Conservation (phyloP, 2,888 invertebrate genomes). For the Trissoscelio sp. region DNA sequence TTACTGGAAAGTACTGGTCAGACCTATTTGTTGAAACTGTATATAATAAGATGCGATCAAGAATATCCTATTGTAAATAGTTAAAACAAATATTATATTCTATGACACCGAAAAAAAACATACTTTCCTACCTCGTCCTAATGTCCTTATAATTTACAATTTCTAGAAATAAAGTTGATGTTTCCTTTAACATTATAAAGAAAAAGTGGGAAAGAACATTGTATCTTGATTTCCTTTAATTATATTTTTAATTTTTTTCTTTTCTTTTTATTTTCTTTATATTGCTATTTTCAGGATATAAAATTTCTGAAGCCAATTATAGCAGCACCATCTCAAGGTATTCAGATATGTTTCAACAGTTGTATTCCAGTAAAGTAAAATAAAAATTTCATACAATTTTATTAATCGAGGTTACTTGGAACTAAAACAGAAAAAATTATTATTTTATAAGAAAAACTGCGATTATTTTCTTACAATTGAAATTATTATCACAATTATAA, state of each 20-base stretch:
- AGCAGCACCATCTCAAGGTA: conserved; percentile 38
- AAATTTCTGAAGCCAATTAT: conserved; percentile 16
- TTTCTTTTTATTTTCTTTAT: not conserved
- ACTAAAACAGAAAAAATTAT: conserved; percentile 34
- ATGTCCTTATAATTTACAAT: conserved; percentile 40
- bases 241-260: not conserved
- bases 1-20: too few relatives aligned
- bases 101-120: conserved; percentile 14
- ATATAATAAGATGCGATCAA: not conserved
- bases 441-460: conserved; percentile 17
- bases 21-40: too few relatives aligned
- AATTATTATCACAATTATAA: conserved; percentile 3
- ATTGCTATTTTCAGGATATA: conserved; percentile 27
- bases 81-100: not conserved
- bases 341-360: not conserved
- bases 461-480: conserved; percentile 18
- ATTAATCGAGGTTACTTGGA: conserved; percentile 26
- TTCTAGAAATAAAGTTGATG: conserved; percentile 45
- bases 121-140: conserved; percentile 51
- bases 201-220: not conserved
- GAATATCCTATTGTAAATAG: conserved; percentile 31
- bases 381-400: conserved; percentile 29
- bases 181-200: conserved; percentile 29
- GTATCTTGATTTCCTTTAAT: not conserved
- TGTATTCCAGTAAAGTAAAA: conserved; percentile 7